Conservation (phyloP, 2,113 vertebrate species). For the Gymnobelideus leadbeateri region DNA sequence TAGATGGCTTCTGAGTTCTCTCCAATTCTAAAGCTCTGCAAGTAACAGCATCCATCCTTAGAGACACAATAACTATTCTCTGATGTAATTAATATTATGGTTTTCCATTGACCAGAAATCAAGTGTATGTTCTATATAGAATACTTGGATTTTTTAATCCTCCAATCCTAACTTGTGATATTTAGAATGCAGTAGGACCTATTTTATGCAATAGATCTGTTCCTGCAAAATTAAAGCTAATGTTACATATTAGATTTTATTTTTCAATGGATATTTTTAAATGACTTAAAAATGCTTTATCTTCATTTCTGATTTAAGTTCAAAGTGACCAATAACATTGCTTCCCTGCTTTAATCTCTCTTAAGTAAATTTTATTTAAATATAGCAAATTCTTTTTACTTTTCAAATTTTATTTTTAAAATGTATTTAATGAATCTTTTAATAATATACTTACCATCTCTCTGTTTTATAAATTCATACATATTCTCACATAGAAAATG, state of each 20-base stretch:
- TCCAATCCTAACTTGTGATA: not conserved
- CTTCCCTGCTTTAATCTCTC: conserved; percentile 11
- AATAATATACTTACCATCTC: not conserved
- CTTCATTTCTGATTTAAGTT: conserved; percentile 46
- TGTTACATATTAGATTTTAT: conserved; percentile 21
- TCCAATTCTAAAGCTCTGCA: too few relatives aligned
- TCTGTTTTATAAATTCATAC: not conserved
- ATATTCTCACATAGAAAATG: not conserved
- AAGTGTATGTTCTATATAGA: not conserved
- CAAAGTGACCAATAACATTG: conserved; percentile 19
- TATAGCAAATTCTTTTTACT: not conserved
- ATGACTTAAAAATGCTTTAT: conserved; percentile 36
- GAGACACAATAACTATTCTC: not conserved
- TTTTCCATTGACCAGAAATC: not conserved
- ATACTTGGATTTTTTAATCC: not conserved
- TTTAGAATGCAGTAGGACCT: conserved; percentile 18
- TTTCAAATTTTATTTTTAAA: not conserved
- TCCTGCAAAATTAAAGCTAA: conserved; percentile 29
- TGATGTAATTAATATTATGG: not conserved
- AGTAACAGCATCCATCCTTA: too few relatives aligned
- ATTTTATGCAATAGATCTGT: conserved; percentile 1
- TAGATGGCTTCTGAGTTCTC: too few relatives aligned
- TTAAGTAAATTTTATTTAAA: conserved; percentile 22
- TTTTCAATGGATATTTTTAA: not conserved
- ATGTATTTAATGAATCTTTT: conserved; percentile 1